These are phyloP conservation scores for Caenorhabditis brenneri DNA, from an alignment of 1,140 invertebrate species.

Conservation along the genomic window DNA sequence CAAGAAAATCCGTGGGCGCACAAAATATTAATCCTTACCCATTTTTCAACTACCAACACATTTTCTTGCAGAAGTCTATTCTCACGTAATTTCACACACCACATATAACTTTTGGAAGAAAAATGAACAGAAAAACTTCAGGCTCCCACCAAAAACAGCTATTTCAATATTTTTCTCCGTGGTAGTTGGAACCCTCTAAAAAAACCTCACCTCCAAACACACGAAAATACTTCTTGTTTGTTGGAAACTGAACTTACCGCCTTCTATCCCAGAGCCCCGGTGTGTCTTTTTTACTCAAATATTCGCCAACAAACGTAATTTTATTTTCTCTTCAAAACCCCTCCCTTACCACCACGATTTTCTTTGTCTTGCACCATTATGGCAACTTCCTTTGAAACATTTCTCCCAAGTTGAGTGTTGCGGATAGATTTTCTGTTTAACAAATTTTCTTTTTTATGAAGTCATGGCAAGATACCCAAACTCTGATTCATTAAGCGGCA, in stretches of 20 bases:
- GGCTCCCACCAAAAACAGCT: background rate
- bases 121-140: background rate
- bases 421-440: too few relatives aligned
- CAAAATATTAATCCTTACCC: background rate
- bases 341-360: background rate
- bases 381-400: slow-evolving; percentile 22
- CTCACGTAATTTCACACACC: background rate
- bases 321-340: slow-evolving; percentile 29
- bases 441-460: too few relatives aligned
- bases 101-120: too few relatives aligned
- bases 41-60: background rate
- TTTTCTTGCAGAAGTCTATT: background rate
- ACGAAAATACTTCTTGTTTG: slow-evolving; percentile 38
- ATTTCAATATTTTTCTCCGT: background rate
- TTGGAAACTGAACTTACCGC: slow-evolving; percentile 43
- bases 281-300: slow-evolving; percentile 33
- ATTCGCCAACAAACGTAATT: slow-evolving; percentile 42
- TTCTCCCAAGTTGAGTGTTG: background rate
- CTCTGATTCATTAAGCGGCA: too few relatives aligned
- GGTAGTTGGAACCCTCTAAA: background rate
- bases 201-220: slow-evolving; percentile 11
- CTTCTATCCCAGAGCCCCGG: background rate
- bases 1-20: too few relatives aligned
- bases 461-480: too few relatives aligned
- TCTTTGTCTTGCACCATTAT: background rate